Base-by-base conservation (phyloP, 1,140 invertebrate genomes). In the Drosophila sulfurigaster region DNA sequence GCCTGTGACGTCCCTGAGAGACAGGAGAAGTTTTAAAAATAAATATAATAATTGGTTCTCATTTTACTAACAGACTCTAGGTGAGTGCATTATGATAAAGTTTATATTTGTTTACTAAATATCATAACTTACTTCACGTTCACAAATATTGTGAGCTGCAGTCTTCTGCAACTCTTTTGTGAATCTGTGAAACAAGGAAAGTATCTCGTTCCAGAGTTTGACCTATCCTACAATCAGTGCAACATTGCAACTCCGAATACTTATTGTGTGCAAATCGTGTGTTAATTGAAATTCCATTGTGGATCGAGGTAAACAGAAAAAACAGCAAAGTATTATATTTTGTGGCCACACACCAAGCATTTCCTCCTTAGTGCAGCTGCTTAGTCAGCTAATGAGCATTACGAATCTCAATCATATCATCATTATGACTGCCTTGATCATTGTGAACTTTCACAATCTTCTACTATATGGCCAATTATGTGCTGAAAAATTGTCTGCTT, bases 401-500 rank as follows among this genome's bases (percentile, higher is more conserved):
- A 63, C 4, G 35, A 13, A 15, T 41, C 46, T 32, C 43, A 48
- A 71, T 81, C 48, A 10, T 3, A 59, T 60, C 35, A 46, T 54
- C 46, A 35, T 43, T 54, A 59, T 64, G 35, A 60, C 35, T 13
- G 32, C 20, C 3, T 30, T 41, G 15, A 54, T 43, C 15, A 58
- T 71, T 67, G 35, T 38, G 52, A 68, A 79, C 69, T 76, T 67
- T 75, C 67, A 64, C 67, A 63, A 45, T 52, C 43, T 38, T 63
- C 52, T 16, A 38, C 58, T 25, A 43, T 45, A 70, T 69, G 59
- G 48, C 54, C 54, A 72, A 70, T 81, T 67, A 78, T 67, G 73
- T 85, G 80, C 63, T 83, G 75, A 83, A 75, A 78, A 70, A 67
- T 82, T 67, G 73, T 89, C 85, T 89, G 85, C 51, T 81, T 76